Evolutionary conservation across 1,140 invertebrate genomes (phyloP).

Genomic region (Sesamia nonagrioides): DNA sequence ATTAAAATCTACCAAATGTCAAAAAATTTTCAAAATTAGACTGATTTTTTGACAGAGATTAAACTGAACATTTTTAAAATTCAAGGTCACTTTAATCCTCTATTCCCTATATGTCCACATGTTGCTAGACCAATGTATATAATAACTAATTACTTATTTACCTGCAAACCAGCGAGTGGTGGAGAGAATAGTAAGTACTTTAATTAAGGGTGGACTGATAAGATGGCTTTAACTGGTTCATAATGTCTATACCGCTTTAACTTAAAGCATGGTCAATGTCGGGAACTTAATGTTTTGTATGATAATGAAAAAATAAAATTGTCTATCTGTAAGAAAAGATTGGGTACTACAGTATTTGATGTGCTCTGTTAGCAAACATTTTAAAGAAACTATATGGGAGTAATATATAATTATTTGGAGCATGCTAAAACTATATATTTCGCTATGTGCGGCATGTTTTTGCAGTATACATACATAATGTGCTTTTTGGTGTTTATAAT

Average conservation of each 20-base stretch:
- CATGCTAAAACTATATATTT: constrained; percentile 9
- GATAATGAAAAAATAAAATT: not conserved
- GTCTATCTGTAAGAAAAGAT: not conserved
- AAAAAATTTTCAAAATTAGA: too few species aligned
- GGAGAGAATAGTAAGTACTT: constrained; percentile 82
- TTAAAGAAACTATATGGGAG: not conserved
- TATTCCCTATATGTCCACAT: not conserved
- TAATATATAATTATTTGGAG: not conserved
- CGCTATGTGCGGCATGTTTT: not conserved
- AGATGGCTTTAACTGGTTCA: constrained; percentile 38
- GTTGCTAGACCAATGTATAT: constrained; percentile 20
- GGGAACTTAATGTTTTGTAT: not conserved
- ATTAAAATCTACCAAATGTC: too few species aligned
- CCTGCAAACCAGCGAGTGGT: constrained; percentile 82
- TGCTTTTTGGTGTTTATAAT: constrained; percentile 10
- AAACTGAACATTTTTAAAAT: too few species aligned
- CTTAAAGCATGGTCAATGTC: constrained; percentile 8
- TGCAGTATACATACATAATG: not conserved
- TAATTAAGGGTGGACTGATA: constrained; percentile 36
- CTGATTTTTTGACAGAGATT: too few species aligned
- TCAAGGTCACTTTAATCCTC: too few species aligned
- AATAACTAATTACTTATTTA: constrained; percentile 65
- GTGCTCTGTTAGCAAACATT: too few species aligned
- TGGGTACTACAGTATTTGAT: not conserved
- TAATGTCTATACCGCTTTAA: not conserved